These are phyloP conservation scores for Elaphurus davidianus DNA, from an alignment of 2,113 vertebrate genomes.

Conservation along the genomic window DNA sequence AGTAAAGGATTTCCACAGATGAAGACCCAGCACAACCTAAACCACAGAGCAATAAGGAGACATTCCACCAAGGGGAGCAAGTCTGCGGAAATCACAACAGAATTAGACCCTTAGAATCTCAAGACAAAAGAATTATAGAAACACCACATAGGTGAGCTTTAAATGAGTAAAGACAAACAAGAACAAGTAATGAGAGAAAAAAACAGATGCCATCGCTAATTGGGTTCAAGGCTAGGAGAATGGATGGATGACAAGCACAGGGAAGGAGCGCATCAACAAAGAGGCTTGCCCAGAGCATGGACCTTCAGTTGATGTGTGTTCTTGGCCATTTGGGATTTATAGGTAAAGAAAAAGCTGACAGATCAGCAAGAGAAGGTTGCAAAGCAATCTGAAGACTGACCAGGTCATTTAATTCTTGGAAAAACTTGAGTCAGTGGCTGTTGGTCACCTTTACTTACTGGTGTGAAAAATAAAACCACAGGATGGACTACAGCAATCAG, in stretches of 20 bases:
- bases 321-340: slow-evolving; percentile 91
- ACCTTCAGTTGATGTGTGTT: slow-evolving; percentile 83
- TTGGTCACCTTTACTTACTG: background rate
- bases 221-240: background rate
- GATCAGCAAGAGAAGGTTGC: slow-evolving; percentile 91
- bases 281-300: background rate
- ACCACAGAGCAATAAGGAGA: background rate
- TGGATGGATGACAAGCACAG: background rate
- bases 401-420: fast-evolving
- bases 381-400: slow-evolving; percentile 57
- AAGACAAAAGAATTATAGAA: background rate
- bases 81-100: background rate
- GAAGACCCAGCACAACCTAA: background rate
- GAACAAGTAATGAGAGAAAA: background rate
- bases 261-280: background rate
- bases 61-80: background rate
- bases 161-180: background rate
- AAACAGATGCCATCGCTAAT: background rate
- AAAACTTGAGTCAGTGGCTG: background rate
- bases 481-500: background rate
- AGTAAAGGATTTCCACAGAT: background rate
- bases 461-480: background rate
- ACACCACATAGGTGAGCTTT: background rate
- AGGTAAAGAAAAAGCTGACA: slow-evolving; percentile 95
- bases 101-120: background rate